These are phyloP conservation scores for Buteo buteo DNA, from an alignment of 2,113 vertebrate genomes.

Conservation along the genomic window DNA sequence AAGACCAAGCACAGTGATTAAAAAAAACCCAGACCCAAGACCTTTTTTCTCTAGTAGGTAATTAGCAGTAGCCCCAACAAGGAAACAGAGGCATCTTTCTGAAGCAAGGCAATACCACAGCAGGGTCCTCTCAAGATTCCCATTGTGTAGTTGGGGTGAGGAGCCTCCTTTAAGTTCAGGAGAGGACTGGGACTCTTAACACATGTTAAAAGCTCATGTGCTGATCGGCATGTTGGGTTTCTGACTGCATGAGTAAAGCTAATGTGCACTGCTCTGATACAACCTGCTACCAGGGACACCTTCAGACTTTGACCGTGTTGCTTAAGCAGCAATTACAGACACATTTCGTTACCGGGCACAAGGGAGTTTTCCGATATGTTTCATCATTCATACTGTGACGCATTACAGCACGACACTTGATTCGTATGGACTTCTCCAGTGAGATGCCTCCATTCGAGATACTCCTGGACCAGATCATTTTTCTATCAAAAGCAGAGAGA, in stretches of 20 bases:
- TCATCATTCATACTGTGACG: neutral
- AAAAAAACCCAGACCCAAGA: neutral
- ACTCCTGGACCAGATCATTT: neutral
- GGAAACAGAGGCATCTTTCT: neutral
- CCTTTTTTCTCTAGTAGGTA: neutral
- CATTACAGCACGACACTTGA: neutral
- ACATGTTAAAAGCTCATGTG: neutral
- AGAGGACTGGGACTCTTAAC: neutral
- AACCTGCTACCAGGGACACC: neutral
- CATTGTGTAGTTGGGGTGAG: neutral
- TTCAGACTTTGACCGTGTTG: neutral
- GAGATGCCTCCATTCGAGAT: neutral
- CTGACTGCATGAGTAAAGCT: neutral
- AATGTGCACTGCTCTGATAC: neutral
- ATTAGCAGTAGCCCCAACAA: neutral
- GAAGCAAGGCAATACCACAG: neutral
- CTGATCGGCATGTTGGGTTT: neutral
- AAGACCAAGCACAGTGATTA: neutral
- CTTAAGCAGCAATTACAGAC: neutral
- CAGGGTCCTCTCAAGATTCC: neutral
- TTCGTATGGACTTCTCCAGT: neutral
- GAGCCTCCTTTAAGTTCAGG: neutral
- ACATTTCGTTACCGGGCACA: neutral
- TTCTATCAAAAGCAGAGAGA: neutral
- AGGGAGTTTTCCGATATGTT: neutral